A percentile compares a stretch with the other conserved stretches of the same genome.
Conservation (phyloP, 1,140 invertebrate genomes). For the Globodera ellingtonae region DNA sequence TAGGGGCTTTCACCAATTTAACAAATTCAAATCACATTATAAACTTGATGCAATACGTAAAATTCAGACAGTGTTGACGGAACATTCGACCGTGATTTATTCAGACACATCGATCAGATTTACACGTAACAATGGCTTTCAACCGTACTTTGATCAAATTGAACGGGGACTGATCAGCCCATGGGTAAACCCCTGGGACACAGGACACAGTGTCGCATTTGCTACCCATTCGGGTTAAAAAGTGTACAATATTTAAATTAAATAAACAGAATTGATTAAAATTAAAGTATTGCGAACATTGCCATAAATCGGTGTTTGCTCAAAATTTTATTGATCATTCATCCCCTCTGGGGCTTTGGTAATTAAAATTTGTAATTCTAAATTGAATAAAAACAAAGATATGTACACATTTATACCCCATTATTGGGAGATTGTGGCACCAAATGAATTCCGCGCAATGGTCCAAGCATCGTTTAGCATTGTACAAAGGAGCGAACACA, state of each 20-base stretch:
- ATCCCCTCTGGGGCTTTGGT: too few species aligned
- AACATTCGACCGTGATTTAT: conserved; percentile 14
- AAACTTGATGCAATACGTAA: not conserved
- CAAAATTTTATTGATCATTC: too few species aligned
- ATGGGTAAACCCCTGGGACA: not conserved
- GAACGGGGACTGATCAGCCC: not conserved
- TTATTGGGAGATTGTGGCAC: conserved; percentile 2
- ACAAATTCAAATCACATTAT: too few species aligned
- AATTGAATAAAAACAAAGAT: not conserved
- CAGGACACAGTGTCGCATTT: conserved; percentile 5
- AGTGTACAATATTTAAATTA: not conserved
- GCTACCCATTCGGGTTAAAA: conserved; percentile 9
- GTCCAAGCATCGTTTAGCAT: conserved; percentile 12
- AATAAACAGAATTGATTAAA: too few species aligned
- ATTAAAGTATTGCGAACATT: too few species aligned
- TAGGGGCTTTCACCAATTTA: too few species aligned
- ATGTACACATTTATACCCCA: conserved; percentile 16
- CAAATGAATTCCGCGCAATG: not conserved
- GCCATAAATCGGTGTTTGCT: too few species aligned
- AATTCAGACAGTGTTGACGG: conserved; percentile 4
- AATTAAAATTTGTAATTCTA: too few species aligned
- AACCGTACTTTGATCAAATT: conserved; percentile 18
- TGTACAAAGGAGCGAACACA: conserved; percentile 5
- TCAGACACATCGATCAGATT: conserved; percentile 5
- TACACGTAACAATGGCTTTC: not conserved